Evolutionary conservation across 2,888 invertebrate genomes (phyloP).

Genomic region (Mesodorylaimus sp.): DNA sequence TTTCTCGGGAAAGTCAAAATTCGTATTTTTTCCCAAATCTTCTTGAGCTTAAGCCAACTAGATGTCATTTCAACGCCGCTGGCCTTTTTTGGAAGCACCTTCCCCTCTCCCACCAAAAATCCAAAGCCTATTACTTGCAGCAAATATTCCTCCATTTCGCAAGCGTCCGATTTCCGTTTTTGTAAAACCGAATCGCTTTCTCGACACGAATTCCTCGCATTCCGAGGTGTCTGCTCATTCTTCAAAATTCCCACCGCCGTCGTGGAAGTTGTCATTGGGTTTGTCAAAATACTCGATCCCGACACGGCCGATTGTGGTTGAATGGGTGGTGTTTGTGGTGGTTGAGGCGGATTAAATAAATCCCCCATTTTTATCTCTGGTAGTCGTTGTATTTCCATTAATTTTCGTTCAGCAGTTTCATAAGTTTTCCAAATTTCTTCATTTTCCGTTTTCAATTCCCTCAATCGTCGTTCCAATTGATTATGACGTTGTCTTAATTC

Average conservation of each 20-base stretch:
- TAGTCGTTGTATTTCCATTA: slow-evolving; percentile 48
- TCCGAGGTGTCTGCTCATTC: too few species aligned
- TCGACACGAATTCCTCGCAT: slow-evolving; percentile 6
- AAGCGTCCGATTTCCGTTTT: slow-evolving; percentile 41
- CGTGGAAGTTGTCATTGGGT: too few species aligned
- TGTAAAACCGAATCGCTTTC: neutral
- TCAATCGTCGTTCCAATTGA: slow-evolving; percentile 60
- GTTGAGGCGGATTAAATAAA: neutral
- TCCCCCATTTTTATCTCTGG: slow-evolving; percentile 12
- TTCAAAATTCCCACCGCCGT: too few species aligned
- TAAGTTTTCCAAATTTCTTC: slow-evolving; percentile 88
- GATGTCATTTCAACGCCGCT: too few species aligned
- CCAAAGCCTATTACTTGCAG: slow-evolving; percentile 52
- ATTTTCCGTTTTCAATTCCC: slow-evolving; percentile 63
- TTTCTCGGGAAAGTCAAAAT: too few species aligned
- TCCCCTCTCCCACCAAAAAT: too few species aligned
- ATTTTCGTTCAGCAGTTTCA: slow-evolving; percentile 73
- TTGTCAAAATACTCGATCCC: too few species aligned
- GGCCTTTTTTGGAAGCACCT: too few species aligned
- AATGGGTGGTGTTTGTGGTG: too few species aligned
- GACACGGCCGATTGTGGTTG: too few species aligned
- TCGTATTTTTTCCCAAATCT: too few species aligned
- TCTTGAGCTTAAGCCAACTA: too few species aligned
- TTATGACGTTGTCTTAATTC: slow-evolving; percentile 59
- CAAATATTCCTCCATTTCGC: slow-evolving; percentile 87